phyloP scores from a whole-genome alignment of 2,113 vertebrate species.

The Chaetorhynchus papuensis region DNA sequence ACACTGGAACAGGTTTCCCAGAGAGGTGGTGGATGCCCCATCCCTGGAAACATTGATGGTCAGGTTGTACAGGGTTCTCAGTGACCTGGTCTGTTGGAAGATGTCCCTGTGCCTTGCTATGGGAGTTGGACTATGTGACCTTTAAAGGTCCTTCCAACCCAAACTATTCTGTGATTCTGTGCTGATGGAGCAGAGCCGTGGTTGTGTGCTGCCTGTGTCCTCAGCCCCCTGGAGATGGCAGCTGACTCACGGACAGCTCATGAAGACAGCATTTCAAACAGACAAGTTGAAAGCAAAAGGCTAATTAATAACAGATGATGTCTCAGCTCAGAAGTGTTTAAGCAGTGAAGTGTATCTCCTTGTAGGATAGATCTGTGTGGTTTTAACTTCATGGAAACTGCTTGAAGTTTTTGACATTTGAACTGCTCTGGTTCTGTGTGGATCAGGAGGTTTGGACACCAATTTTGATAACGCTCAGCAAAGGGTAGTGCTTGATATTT shows the following conservation, averaged over 20 bases:
- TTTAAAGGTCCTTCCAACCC: neutral
- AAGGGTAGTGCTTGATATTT: neutral
- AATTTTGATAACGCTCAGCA: neutral
- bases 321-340: neutral
- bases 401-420: neutral
- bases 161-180: neutral
- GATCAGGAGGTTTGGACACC: neutral
- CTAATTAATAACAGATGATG: slow-evolving; percentile 3
- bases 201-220: neutral
- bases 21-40: too few species aligned
- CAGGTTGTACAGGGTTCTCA: neutral
- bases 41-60: neutral
- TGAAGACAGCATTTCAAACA: neutral
- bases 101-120: neutral
- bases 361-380: neutral
- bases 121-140: neutral
- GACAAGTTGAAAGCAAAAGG: neutral
- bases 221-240: neutral
- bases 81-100: neutral
- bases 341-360: neutral
- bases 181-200: neutral
- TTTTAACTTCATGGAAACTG: neutral
- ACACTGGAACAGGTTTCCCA: neutral
- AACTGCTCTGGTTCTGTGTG: neutral
- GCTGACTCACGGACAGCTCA: neutral